Evolutionary conservation across 2,888 invertebrate genomes (phyloP).

Genomic region (Tetragonisca angustula): DNA sequence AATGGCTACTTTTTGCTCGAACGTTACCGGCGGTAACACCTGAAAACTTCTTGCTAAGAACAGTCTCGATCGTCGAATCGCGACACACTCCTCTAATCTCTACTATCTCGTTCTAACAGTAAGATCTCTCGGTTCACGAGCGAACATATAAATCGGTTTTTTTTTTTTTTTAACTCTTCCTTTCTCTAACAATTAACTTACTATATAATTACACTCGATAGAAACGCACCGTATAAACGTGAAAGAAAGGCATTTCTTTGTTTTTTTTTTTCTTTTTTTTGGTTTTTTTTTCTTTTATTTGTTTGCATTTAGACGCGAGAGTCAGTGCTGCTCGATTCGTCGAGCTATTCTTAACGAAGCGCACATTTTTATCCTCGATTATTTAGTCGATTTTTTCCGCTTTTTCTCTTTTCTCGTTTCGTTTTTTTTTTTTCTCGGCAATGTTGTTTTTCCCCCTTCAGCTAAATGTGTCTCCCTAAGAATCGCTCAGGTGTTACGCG

Average conservation of each 20-base stretch:
- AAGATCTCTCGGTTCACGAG: constrained; percentile 11
- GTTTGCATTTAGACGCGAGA: constrained; percentile 26
- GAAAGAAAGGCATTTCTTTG: constrained; percentile 57
- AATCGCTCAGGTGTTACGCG: constrained; percentile 62
- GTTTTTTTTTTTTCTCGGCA: constrained; percentile 2
- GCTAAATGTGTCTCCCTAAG: constrained; percentile 37
- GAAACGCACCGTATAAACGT: constrained; percentile 58
- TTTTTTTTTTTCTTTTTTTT: neutral
- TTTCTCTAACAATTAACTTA: constrained; percentile 45
- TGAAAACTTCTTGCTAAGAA: constrained; percentile 41
- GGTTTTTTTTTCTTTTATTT: neutral
- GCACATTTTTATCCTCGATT: neutral
- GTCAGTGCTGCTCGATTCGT: constrained; percentile 51
- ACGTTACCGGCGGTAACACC: constrained; percentile 55
- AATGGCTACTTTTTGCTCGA: constrained; percentile 28
- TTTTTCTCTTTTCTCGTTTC: neutral
- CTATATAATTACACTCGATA: constrained; percentile 52
- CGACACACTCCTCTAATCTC: neutral
- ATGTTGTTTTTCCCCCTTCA: neutral
- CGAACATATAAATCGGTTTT: constrained; percentile 15
- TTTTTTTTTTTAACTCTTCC: neutral
- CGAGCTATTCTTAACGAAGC: constrained; percentile 39
- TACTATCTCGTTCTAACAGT: neutral
- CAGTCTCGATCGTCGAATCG: constrained; percentile 25
- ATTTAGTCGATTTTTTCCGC: neutral